phyloP scores from a whole-genome alignment of 2,888 invertebrate genomes.

The Lasioglossum lativentre region DNA sequence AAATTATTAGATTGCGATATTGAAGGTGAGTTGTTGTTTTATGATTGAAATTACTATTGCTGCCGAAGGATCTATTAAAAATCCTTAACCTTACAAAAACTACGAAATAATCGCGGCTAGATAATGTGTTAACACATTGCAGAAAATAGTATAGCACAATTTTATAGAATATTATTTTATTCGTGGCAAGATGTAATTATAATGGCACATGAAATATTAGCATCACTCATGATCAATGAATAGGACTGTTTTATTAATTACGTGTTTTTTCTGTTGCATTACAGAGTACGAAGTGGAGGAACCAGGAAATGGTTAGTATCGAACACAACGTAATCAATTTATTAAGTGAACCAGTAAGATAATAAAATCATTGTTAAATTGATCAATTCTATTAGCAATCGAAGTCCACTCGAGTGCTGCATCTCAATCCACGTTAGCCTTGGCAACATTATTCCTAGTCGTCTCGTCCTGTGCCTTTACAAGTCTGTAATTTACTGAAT shows the following conservation, averaged over 20 bases:
- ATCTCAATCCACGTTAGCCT: slow-evolving; percentile 49
- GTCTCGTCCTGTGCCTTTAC: slow-evolving; percentile 75
- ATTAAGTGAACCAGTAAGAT: background rate
- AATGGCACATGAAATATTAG: background rate
- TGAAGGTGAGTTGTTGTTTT: too few relatives aligned
- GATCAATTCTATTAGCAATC: slow-evolving; percentile 30
- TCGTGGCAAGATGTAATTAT: too few relatives aligned
- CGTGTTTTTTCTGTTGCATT: slow-evolving; percentile 11
- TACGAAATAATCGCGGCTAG: background rate
- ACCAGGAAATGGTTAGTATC: slow-evolving; percentile 67
- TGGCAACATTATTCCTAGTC: slow-evolving; percentile 76
- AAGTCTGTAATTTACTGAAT: slow-evolving; percentile 77
- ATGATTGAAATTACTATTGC: too few relatives aligned
- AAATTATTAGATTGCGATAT: too few relatives aligned
- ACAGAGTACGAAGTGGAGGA: slow-evolving; percentile 66
- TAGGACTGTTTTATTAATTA: background rate
- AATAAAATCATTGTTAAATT: background rate
- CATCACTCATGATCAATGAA: background rate
- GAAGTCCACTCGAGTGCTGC: slow-evolving; percentile 54
- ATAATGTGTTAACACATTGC: too few relatives aligned
- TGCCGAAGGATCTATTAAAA: too few relatives aligned
- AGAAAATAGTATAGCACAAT: too few relatives aligned
- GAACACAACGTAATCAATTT: background rate
- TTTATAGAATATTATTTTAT: too few relatives aligned
- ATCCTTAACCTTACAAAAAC: too few relatives aligned